Evolutionary conservation across 1,140 invertebrate species (phyloP).

Genomic region (Acromyrmex echinatior): DNA sequence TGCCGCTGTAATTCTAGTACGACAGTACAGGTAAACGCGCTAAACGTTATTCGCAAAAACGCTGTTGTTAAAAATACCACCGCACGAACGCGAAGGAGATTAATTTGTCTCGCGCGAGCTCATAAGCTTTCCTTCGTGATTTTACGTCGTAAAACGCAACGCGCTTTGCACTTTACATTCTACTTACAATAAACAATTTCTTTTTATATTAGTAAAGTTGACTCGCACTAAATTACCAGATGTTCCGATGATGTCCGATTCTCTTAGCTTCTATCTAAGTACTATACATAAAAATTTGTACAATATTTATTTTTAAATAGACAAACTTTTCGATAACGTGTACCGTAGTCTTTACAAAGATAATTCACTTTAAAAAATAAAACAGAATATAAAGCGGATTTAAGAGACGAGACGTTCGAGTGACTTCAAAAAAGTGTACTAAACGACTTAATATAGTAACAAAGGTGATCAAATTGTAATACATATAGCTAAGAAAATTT

Average conservation of each 20-base stretch:
- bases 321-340: slow-evolving; percentile 30
- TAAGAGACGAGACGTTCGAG: slow-evolving; percentile 3
- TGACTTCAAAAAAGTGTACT: neutral
- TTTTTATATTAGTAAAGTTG: slow-evolving; percentile 39
- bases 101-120: slow-evolving; percentile 25
- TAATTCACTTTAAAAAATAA: slow-evolving; percentile 20
- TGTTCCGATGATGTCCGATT: slow-evolving; percentile 44
- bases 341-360: slow-evolving; percentile 17
- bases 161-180: slow-evolving; percentile 8
- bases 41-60: slow-evolving; percentile 25
- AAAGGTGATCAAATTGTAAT: neutral
- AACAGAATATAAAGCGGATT: slow-evolving; percentile 6
- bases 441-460: neutral
- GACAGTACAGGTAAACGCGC: slow-evolving; percentile 5
- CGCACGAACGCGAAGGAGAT: slow-evolving; percentile 22
- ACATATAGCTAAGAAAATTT: neutral
- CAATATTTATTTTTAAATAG: slow-evolving; percentile 57
- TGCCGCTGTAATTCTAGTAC: slow-evolving; percentile 21
- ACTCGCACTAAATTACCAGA: slow-evolving; percentile 35
- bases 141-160: slow-evolving; percentile 39
- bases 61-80: neutral
- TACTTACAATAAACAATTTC: slow-evolving; percentile 40
- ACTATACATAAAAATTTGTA: slow-evolving; percentile 59
- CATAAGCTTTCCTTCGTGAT: neutral
- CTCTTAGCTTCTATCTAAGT: slow-evolving; percentile 47